These are phyloP conservation scores for Mastacembelus armatus DNA, from an alignment of 2,797 vertebrate species.

Conservation along the genomic window DNA sequence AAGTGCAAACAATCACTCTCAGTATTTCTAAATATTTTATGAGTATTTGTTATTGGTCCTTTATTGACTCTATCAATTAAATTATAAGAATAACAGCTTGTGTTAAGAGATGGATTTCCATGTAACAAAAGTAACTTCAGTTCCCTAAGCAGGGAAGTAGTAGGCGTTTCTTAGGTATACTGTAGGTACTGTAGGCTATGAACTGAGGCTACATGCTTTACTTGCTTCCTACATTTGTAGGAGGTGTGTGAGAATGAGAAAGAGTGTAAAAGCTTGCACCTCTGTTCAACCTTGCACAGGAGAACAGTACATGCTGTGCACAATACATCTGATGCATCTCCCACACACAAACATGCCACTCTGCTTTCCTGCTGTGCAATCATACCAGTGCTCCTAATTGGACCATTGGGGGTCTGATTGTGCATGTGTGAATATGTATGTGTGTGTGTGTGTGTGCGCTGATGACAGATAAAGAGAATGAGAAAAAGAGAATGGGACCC, in stretches of 20 bases:
- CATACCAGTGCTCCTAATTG: slow-evolving; percentile 49
- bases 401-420: slow-evolving; percentile 29
- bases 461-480: slow-evolving; percentile 4
- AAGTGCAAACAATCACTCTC: no score
- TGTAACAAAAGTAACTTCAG: not conserved
- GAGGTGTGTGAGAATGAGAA: slow-evolving; percentile 24
- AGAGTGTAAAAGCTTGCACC: slow-evolving; percentile 17
- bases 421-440: not conserved
- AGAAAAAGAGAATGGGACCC: not conserved
- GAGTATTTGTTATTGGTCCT: no score
- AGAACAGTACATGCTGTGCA: slow-evolving; percentile 51
- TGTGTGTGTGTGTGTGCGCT: slow-evolving; percentile 10
- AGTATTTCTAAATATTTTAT: no score
- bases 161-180: slow-evolving; percentile 43
- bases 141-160: not conserved
- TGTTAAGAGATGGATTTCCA: not conserved
- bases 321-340: slow-evolving; percentile 63
- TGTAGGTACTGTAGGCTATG: slow-evolving; percentile 14
- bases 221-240: slow-evolving; percentile 43
- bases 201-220: slow-evolving; percentile 24
- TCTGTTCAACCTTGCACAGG: slow-evolving; percentile 61
- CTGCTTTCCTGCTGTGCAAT: slow-evolving; percentile 44
- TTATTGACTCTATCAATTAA: no score
- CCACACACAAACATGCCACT: slow-evolving; percentile 46
- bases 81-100: not conserved